Base-by-base conservation (phyloP, 2,113 vertebrate genomes). In the Pimephales promelas region DNA sequence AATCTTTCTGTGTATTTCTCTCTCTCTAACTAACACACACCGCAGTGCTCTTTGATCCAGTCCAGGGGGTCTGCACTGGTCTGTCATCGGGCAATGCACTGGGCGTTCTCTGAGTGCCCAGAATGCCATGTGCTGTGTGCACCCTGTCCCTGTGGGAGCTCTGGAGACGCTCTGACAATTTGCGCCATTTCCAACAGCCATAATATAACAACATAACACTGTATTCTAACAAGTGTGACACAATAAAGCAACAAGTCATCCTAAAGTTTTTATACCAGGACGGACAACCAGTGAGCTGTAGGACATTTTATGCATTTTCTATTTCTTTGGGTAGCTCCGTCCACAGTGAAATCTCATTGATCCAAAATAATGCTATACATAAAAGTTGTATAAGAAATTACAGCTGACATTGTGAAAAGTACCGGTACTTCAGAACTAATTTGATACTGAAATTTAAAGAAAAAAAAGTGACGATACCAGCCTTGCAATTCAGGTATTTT, bases 41-140 rank as follows among this genome's bases (percentile, higher is more conserved):
- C 56, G 18, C 54, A 59, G 26, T 76, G 80, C 43, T 83, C 89
- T 90, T 91, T 91, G 89, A 91, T 90, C 86, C 74, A 31, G 49
- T 73, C 47, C 57, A 54, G 52, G 34, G 59, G 79, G 83, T 86
- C 85, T 81, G 76, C 85, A 71, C 56, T 84, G 70, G 81, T 88
- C 90, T 90, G 86, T 90, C 89, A 89, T 85, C 86, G 78, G 79
- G 59, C 78, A 71, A 68, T 52, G 71, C 83, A 56, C 22, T 82
- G 71, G 64, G 26, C 85, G 79, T 90, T 82, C 87, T 89, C 85
- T 10, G 78, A 86, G 88, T 83, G 87, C 85, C 57, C 75, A 0
- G 62, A 84, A 89, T 89, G 88, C 90, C 88, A 85, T 82, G 78
- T 87, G 78, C 64, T 45, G 52, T 61, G 66, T 80, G 79, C 80